These are phyloP conservation scores for Homarus americanus DNA, from an alignment of 1,140 invertebrate genomes.

Conservation along the genomic window DNA sequence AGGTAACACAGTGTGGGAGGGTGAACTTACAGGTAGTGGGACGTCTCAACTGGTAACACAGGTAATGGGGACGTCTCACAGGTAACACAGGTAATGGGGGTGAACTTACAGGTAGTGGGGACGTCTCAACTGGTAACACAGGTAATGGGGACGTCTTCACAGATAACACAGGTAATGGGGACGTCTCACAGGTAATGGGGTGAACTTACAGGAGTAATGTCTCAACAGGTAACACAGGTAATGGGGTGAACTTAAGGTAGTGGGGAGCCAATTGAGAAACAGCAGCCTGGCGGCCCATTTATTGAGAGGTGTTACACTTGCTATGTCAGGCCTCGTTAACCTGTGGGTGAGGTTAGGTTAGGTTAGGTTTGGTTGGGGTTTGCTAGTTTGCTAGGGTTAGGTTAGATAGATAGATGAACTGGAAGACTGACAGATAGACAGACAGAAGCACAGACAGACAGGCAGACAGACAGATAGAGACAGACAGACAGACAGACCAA, in stretches of 20 bases:
- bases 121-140: no score
- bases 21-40: no score
- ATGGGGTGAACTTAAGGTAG: slow-evolving; percentile 33
- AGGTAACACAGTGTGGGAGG: no score
- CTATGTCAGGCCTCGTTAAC: slow-evolving; percentile 32
- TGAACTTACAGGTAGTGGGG: no score
- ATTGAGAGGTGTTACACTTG: slow-evolving; percentile 32
- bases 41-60: no score
- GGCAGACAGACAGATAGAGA: slow-evolving; percentile 6
- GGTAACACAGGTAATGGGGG: no score
- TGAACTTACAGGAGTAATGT: background rate
- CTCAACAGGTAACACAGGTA: background rate
- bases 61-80: no score
- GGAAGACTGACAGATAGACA: background rate
- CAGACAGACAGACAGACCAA: background rate
- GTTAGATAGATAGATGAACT: background rate
- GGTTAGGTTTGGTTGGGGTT: no score
- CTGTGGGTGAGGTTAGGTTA: background rate
- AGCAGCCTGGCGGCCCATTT: slow-evolving; percentile 32
- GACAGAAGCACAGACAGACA: no score
- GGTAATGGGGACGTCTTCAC: no score
- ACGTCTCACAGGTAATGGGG: background rate
- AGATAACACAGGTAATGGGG: background rate
- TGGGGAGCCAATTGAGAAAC: slow-evolving; percentile 34
- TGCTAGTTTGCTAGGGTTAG: no score